These are phyloP conservation scores for Zootermopsis nevadensis DNA, from an alignment of 2,888 invertebrate genomes.

Conservation along the genomic window DNA sequence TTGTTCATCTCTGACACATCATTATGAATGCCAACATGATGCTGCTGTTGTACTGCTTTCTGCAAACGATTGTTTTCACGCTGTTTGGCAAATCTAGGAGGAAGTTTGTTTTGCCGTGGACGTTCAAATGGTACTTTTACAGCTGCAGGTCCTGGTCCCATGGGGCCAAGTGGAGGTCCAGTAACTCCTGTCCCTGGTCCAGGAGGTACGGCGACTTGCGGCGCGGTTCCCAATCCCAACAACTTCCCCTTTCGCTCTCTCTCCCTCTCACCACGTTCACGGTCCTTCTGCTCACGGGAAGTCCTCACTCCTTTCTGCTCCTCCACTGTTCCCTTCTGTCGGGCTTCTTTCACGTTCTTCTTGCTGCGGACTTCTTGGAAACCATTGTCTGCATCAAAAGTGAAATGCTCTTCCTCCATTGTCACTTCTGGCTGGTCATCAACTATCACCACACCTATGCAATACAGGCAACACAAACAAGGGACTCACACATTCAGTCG, in stretches of 20 bases:
- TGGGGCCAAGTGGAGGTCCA: background rate
- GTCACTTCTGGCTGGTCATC: conserved; percentile 66
- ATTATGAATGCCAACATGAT: conserved; percentile 50
- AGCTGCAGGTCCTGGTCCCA: conserved; percentile 39
- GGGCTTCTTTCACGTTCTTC: conserved; percentile 73
- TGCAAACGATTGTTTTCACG: conserved; percentile 70
- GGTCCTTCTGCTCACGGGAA: conserved; percentile 56
- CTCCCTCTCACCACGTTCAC: conserved; percentile 57
- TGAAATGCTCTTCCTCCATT: conserved; percentile 59
- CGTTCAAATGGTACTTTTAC: conserved; percentile 55
- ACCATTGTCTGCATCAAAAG: conserved; percentile 69
- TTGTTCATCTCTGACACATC: conserved; percentile 54
- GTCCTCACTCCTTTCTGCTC: conserved; percentile 58
- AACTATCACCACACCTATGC: conserved; percentile 65
- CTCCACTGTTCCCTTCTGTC: conserved; percentile 56
- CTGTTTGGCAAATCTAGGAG: conserved; percentile 84
- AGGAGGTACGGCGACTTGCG: conserved; percentile 47
- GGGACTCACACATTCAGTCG: conserved; percentile 53
- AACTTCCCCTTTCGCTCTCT: conserved; percentile 56
- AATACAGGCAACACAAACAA: conserved; percentile 55
- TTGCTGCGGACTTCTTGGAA: conserved; percentile 89
- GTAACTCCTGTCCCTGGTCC: conserved; percentile 2
- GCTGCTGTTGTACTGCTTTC: conserved; percentile 57
- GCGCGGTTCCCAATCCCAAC: conserved; percentile 60
- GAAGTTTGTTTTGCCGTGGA: conserved; percentile 72